Evolutionary conservation across 2,113 vertebrate genomes (phyloP), one percentile per base, ranked within the genome.

Genomic region (Pantherophis guttatus): DNA sequence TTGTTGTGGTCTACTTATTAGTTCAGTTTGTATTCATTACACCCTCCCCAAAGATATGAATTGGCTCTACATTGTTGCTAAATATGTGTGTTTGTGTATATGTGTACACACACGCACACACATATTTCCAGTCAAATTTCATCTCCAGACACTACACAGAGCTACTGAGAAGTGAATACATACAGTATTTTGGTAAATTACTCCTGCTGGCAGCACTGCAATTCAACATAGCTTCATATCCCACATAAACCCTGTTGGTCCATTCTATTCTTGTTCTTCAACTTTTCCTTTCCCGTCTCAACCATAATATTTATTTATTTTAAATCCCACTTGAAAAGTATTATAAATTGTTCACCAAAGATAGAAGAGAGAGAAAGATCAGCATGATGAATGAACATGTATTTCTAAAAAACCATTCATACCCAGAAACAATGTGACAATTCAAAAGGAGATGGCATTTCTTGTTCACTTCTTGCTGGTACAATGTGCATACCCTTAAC

Each of bases 391-490:
- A 95, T 92, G 55, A 90, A 86, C 93, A 70, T 23, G 86, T 87
- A 90, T 95, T 95, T 97, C 94, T 95, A 58, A 26, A 93, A 93
- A 95, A 88, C 3, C 87, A 39, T 58, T 44, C 54, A 44, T 81
- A 53, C 29, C 53, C 44, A 59, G 9, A 55, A 89, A 85, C 88
- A 21, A 58, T 24, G 44, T 39, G 10, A 75, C 53, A 44, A 92
- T 96, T 94, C 94, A 95, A 97, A 95, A 97, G 87, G 93, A 95
- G 95, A 96, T 95, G 93, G 89, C 95, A 96, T 96, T 95, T 92
- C 52, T 88, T 92, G 58, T 44, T 90, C 94, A 90, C 95, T 94
- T 93, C 94, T 94, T 92, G 92, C 94, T 96, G 52, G 96, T 93
- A 70, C 95, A 96, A 95, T 90, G 48, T 52, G 54, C 55, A 90